Evolutionary conservation across 2,113 vertebrate genomes (phyloP).

Genomic region (Gymnocephalus cernua): DNA sequence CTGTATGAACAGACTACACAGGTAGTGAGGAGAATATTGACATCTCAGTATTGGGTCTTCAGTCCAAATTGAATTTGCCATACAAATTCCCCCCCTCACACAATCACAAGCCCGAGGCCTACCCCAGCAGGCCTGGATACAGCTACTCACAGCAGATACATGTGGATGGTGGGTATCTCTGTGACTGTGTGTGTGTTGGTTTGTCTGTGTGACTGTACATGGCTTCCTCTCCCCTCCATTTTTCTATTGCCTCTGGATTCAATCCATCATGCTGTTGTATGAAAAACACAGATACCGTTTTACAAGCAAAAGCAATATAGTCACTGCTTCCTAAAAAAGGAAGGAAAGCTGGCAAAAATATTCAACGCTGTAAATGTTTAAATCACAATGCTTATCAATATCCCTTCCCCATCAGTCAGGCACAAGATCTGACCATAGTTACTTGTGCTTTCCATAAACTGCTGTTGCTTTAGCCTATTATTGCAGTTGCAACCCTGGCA

Average conservation of each 20-base stretch:
- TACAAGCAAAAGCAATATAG: too few relatives aligned
- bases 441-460: too few relatives aligned
- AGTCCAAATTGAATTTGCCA: conserved; percentile 87
- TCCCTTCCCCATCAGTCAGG: too few relatives aligned
- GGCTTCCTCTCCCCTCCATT: conserved; percentile 50
- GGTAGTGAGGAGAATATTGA: conserved; percentile 91
- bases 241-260: conserved; percentile 61
- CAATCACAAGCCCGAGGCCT: conserved; percentile 84
- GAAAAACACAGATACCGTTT: too few relatives aligned
- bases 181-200: conserved; percentile 36
- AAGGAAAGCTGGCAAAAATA: too few relatives aligned
- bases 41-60: conserved; percentile 84
- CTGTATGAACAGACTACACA: conserved; percentile 87
- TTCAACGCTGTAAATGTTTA: too few relatives aligned
- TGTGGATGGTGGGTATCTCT: conserved; percentile 84
- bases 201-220: conserved; percentile 41
- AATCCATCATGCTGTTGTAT: conserved; percentile 57
- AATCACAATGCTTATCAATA: too few relatives aligned
- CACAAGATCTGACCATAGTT: too few relatives aligned
- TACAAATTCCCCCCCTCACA: conserved; percentile 84
- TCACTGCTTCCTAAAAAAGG: too few relatives aligned
- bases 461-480: too few relatives aligned
- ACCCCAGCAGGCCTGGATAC: conserved; percentile 85
- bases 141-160: conserved; percentile 87
- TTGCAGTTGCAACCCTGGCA: too few relatives aligned